Percentiles rank a stretch among this genome's conserved stretches.
These are phyloP conservation scores for Oxyteleia sp. DNA, from an alignment of 2,888 invertebrate genomes.

Conservation along the genomic window DNA sequence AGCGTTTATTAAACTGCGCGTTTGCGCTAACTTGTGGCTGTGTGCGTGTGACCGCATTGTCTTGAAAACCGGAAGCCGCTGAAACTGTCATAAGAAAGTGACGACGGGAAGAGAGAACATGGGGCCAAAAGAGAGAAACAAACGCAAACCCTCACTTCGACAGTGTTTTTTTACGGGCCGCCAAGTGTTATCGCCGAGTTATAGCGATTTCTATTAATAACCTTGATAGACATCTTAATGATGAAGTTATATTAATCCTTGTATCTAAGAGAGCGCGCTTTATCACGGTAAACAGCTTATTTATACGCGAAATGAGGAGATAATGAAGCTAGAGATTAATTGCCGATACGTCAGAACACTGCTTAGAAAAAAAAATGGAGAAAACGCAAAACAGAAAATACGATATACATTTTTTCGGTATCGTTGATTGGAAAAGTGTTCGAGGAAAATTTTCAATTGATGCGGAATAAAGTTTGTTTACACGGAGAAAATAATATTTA, in stretches of 20 bases:
- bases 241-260: constrained; percentile 21
- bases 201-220: constrained; percentile 61
- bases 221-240: constrained; percentile 57
- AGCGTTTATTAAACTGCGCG: constrained; percentile 47
- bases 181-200: constrained; percentile 21
- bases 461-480: no score
- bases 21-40: constrained; percentile 11
- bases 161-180: constrained; percentile 39
- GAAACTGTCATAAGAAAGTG: constrained; percentile 75
- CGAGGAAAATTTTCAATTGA: no score
- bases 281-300: constrained; percentile 31
- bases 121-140: constrained; percentile 51
- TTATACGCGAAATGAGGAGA: neutral
- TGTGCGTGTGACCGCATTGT: constrained; percentile 74
- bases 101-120: constrained; percentile 71
- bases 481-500: no score
- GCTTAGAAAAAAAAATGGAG: no score
- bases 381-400: no score
- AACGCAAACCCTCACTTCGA: constrained; percentile 11
- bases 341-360: neutral
- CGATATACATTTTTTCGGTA: no score
- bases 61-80: constrained; percentile 78
- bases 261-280: neutral
- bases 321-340: constrained; percentile 14
- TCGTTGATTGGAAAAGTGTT: no score